These are phyloP conservation scores for Todiramphus chloris DNA, from an alignment of 2,113 vertebrate genomes.

Conservation along the genomic window DNA sequence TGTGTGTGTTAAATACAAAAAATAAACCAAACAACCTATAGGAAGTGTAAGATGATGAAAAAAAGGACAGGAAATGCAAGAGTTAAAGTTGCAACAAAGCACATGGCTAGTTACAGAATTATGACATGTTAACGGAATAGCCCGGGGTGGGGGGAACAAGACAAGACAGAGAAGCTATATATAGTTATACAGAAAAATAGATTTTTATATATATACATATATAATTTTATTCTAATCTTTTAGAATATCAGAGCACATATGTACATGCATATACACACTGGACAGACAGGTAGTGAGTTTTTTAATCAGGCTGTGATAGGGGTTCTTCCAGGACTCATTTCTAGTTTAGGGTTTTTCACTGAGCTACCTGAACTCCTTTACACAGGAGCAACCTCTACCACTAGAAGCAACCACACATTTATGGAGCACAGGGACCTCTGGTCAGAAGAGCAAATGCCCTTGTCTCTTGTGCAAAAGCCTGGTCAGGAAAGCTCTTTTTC, in stretches of 20 bases:
- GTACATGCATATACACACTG: background rate
- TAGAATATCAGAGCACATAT: background rate
- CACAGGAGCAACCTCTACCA: background rate
- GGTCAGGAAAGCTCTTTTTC: background rate
- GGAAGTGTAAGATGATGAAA: background rate
- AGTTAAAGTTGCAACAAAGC: background rate
- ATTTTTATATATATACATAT: background rate
- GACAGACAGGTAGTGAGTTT: background rate
- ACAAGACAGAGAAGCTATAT: background rate
- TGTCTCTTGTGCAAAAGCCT: background rate
- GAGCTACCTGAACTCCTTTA: background rate
- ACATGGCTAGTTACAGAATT: background rate
- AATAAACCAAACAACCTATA: background rate
- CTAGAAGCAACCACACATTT: background rate
- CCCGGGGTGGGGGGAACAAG: accelerated
- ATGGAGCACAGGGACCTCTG: background rate
- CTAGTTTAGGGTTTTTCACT: background rate
- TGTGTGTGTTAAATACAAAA: background rate
- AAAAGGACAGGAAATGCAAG: background rate
- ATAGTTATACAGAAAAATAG: background rate
- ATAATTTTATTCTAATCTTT: background rate
- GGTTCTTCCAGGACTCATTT: background rate
- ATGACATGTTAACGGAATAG: background rate
- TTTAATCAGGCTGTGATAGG: background rate
- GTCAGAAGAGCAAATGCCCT: background rate